These are phyloP conservation scores for Chalcosyrphus nemorum DNA, from an alignment of 2,888 invertebrate genomes.

Conservation along the genomic window DNA sequence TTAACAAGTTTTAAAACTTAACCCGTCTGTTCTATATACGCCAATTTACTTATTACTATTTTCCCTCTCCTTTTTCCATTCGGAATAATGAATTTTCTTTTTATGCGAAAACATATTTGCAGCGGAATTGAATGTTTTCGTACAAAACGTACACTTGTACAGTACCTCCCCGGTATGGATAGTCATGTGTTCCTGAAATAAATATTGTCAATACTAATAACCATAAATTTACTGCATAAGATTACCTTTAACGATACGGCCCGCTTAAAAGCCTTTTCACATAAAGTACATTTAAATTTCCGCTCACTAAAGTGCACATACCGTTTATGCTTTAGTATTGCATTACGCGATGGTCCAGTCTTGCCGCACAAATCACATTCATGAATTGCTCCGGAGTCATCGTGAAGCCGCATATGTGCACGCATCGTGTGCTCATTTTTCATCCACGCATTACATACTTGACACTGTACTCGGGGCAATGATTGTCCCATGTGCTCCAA, in stretches of 20 bases:
- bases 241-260: conserved; percentile 73
- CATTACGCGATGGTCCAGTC: conserved; percentile 73
- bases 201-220: not conserved
- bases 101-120: conserved; percentile 75
- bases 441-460: conserved; percentile 74
- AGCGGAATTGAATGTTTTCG: conserved; percentile 74
- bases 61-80: conserved; percentile 73
- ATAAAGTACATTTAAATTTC: conserved; percentile 73
- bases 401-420: conserved; percentile 73
- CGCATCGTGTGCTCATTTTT: conserved; percentile 74
- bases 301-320: conserved; percentile 74
- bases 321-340: conserved; percentile 74
- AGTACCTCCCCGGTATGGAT: conserved; percentile 74
- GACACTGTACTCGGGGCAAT: conserved; percentile 73
- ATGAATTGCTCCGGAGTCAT: conserved; percentile 69
- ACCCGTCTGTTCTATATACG: not conserved
- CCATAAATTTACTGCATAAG: not conserved
- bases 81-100: conserved; percentile 73
- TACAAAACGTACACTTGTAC: conserved; percentile 74
- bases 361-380: conserved; percentile 74
- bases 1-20: not conserved
- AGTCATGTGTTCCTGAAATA: conserved; percentile 74
- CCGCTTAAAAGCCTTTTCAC: conserved; percentile 74
- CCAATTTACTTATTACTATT: conserved; percentile 12
- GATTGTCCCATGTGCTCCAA: conserved; percentile 73